phyloP scores from a whole-genome alignment of 1,140 invertebrate species.

The Zophobas morio region DNA sequence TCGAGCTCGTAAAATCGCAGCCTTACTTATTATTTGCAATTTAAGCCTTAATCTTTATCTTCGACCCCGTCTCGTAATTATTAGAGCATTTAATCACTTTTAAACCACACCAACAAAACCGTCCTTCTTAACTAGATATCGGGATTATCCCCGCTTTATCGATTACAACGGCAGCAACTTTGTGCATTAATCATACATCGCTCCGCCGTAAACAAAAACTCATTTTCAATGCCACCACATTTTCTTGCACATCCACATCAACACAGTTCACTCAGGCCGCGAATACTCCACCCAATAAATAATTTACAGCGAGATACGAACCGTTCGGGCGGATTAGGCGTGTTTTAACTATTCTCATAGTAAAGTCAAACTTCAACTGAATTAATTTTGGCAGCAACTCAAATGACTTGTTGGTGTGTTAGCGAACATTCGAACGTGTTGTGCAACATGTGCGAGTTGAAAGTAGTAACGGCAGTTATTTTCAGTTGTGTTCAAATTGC shows the following conservation, averaged over 20 bases:
- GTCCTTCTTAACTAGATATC: constrained; percentile 8
- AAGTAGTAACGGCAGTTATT: constrained; percentile 32
- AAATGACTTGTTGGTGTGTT: constrained; percentile 38
- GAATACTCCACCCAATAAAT: constrained; percentile 3
- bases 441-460: constrained; percentile 29
- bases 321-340: constrained; percentile 1
- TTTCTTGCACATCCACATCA: constrained; percentile 18
- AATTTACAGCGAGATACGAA: not conserved
- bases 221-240: constrained; percentile 13
- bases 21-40: not conserved
- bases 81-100: not conserved
- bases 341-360: constrained; percentile 29
- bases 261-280: constrained; percentile 9
- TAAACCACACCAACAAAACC: constrained; percentile 6
- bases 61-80: not conserved
- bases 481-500: constrained; percentile 25
- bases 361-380: constrained; percentile 24
- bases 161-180: constrained; percentile 27
- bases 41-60: not conserved
- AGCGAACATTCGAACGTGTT: constrained; percentile 29
- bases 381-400: constrained; percentile 40
- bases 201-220: constrained; percentile 32
- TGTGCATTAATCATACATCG: constrained; percentile 30
- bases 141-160: constrained; percentile 10
- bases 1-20: no score